These are phyloP conservation scores for Morelia viridis DNA, from an alignment of 2,797 vertebrate species.

Conservation along the genomic window DNA sequence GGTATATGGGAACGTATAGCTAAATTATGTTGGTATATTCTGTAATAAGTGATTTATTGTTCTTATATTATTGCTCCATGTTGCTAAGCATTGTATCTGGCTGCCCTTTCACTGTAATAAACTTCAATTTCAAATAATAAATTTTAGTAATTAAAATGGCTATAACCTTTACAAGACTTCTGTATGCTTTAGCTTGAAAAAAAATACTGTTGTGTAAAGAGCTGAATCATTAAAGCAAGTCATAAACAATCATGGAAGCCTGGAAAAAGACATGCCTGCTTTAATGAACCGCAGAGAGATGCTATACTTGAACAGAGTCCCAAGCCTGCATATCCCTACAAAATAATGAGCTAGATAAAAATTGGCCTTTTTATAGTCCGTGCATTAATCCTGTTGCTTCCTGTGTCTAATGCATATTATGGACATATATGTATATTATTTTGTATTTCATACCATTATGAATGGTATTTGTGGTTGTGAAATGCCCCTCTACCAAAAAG, in stretches of 20 bases:
- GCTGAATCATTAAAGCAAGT: neutral
- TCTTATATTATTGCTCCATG: neutral
- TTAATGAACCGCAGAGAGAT: neutral
- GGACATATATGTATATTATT: neutral
- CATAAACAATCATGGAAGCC: neutral
- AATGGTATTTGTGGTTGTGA: neutral
- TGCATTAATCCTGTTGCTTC: neutral
- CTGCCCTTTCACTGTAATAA: neutral
- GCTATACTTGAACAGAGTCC: neutral
- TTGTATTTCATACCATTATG: fast-evolving
- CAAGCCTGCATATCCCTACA: neutral
- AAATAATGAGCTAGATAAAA: neutral
- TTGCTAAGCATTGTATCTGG: neutral
- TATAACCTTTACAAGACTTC: neutral
- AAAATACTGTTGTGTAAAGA: neutral
- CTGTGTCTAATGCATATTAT: neutral
- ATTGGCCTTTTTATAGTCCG: neutral
- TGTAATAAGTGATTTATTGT: neutral
- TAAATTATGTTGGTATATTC: neutral
- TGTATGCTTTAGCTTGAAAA: neutral
- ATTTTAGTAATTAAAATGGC: neutral
- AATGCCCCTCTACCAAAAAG: no score
- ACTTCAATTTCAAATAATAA: neutral
- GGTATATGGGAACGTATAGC: neutral
- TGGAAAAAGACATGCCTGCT: neutral